These are phyloP conservation scores for Mantis religiosa DNA, from an alignment of 2,888 invertebrate genomes.

Conservation along the genomic window DNA sequence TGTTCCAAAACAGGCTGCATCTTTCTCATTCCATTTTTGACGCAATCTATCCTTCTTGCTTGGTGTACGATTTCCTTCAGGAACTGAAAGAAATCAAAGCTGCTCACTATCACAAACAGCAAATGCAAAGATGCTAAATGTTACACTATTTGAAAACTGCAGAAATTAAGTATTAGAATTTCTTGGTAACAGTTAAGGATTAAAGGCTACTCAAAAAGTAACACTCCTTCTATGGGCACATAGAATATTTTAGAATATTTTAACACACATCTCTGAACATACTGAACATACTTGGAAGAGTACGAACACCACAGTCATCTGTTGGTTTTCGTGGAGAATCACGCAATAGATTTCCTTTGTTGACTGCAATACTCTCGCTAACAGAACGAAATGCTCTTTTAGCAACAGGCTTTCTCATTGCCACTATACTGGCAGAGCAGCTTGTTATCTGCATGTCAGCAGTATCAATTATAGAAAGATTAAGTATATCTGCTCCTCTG, in stretches of 20 bases:
- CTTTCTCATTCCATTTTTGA: constrained; percentile 46
- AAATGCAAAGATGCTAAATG: neutral
- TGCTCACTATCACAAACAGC: neutral
- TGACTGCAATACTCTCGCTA: constrained; percentile 41
- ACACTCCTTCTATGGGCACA: no score
- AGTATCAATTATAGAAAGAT: constrained; percentile 70
- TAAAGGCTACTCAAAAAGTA: no score
- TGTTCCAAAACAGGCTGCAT: constrained; percentile 75
- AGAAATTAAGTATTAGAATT: no score
- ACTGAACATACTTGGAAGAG: neutral
- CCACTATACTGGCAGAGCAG: constrained; percentile 44
- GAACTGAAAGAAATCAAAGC: neutral
- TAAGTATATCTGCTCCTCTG: constrained; percentile 63
- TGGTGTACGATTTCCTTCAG: constrained; percentile 39
- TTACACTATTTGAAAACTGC: no score
- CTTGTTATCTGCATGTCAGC: constrained; percentile 45
- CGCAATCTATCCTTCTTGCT: constrained; percentile 51
- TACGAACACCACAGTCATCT: constrained; percentile 34
- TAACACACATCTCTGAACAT: no score
- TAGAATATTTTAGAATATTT: no score
- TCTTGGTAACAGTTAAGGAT: no score
- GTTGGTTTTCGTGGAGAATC: constrained; percentile 35
- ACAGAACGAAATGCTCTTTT: constrained; percentile 51
- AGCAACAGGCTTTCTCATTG: constrained; percentile 53
- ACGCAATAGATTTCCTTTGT: constrained; percentile 21